Conservation (phyloP, 2,888 invertebrate species). For the Xestia sexstrigata region DNA sequence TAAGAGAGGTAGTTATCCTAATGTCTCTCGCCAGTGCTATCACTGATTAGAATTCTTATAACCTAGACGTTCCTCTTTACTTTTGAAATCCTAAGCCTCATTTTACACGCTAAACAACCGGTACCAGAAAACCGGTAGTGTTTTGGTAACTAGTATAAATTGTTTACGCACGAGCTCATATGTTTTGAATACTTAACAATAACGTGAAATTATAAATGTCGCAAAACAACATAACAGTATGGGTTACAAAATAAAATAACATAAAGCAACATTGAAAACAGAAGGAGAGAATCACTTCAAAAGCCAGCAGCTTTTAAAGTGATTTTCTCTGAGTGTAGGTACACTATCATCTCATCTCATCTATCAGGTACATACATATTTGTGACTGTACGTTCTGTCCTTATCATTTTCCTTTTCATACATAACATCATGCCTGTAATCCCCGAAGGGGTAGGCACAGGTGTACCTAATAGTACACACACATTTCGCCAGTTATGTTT, state of each 20-base stretch:
- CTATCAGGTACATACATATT: too few relatives aligned
- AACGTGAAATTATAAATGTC: neutral
- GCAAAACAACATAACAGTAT: neutral
- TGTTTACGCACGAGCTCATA: neutral
- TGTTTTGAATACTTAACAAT: neutral
- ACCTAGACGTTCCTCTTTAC: neutral
- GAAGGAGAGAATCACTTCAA: neutral
- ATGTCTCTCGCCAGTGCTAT: conserved; percentile 12
- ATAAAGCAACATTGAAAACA: neutral
- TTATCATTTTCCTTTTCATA: too few relatives aligned
- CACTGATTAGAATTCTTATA: conserved; percentile 18
- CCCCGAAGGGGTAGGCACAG: too few relatives aligned
- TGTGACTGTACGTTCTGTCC: too few relatives aligned
- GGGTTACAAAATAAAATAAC: neutral
- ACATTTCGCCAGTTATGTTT: too few relatives aligned
- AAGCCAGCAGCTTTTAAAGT: too few relatives aligned
- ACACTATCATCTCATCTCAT: too few relatives aligned
- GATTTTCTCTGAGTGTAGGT: too few relatives aligned
- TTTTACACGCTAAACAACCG: neutral
- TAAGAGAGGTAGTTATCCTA: conserved; percentile 19
- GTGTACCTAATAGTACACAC: too few relatives aligned
- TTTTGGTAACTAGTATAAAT: neutral
- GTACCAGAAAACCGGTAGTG: neutral
- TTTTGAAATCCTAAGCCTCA: neutral
- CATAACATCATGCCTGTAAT: too few relatives aligned